These are phyloP conservation scores for Drosophila picticornis DNA, from an alignment of 2,888 invertebrate species.

Conservation along the genomic window DNA sequence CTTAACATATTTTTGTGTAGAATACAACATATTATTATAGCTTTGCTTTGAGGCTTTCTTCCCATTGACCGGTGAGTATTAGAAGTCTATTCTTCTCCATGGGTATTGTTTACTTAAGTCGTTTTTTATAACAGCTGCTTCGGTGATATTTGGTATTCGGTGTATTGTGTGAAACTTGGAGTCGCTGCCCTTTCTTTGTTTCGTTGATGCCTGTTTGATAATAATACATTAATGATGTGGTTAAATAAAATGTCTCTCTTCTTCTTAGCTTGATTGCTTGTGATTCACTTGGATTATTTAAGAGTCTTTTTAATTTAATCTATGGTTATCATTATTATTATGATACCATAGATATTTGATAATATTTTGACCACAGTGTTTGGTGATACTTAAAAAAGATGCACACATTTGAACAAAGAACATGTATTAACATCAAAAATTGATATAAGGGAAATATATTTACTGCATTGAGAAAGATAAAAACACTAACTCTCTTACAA, in stretches of 20 bases:
- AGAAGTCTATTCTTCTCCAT: background rate
- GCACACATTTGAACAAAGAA: fast-evolving
- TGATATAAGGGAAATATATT: background rate
- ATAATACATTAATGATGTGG: background rate
- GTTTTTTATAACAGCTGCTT: background rate
- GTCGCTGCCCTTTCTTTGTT: background rate
- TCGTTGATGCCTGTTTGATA: fast-evolving
- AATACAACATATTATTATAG: background rate
- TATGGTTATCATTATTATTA: no score
- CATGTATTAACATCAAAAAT: background rate
- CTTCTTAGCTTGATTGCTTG: background rate
- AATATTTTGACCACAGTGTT: background rate
- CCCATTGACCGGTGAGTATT: background rate
- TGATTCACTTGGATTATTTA: background rate
- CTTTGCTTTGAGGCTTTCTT: background rate
- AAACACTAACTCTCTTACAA: background rate
- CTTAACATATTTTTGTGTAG: background rate
- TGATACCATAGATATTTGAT: background rate
- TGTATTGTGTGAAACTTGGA: background rate
- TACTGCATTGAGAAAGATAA: no score
- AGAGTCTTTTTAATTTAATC: background rate
- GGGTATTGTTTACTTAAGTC: background rate
- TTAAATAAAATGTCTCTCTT: background rate
- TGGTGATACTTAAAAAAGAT: background rate
- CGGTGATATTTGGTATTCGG: background rate